A percentile compares a stretch with the other conserved stretches of the same genome.
Conservation (phyloP, 2,113 vertebrate genomes). For the Oncorhynchus keta region DNA sequence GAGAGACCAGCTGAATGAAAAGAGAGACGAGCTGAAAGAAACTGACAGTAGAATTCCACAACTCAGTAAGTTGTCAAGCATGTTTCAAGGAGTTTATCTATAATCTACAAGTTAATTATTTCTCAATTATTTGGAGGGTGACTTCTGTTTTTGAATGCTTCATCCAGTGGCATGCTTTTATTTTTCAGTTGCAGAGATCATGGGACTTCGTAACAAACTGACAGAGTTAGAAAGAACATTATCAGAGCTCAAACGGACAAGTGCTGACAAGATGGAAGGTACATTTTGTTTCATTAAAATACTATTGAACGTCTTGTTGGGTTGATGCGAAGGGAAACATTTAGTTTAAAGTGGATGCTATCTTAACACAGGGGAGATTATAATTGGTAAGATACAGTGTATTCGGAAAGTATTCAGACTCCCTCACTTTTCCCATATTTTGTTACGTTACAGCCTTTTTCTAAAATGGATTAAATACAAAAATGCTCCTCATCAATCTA, state of each 20-base stretch:
- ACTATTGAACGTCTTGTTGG: neutral
- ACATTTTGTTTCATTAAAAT: neutral
- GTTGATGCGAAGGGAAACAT: neutral
- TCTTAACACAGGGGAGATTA: neutral
- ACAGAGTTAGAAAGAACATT: conserved; percentile 17
- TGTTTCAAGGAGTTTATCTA: neutral
- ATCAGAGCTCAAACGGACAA: conserved; percentile 12
- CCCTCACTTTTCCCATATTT: too few species aligned
- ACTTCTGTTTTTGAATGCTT: neutral
- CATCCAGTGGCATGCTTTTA: neutral
- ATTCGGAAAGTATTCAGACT: too few species aligned
- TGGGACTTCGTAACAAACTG: conserved; percentile 33
- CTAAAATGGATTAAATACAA: too few species aligned
- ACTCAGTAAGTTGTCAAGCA: conserved; percentile 34
- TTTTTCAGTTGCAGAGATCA: conserved; percentile 40
- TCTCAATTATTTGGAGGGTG: neutral
- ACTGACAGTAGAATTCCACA: neutral
- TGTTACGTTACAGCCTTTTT: too few species aligned
- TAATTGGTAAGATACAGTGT: neutral
- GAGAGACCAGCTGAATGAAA: conserved; percentile 27
- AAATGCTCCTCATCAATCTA: too few species aligned
- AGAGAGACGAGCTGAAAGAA: neutral
- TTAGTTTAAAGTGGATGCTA: neutral
- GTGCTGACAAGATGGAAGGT: conserved; percentile 23
- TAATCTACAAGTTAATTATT: too few species aligned